Evolutionary conservation across 2,888 invertebrate genomes (phyloP), one percentile per base, ranked within the genome.

Genomic region (Orthonevra nobilis): DNA sequence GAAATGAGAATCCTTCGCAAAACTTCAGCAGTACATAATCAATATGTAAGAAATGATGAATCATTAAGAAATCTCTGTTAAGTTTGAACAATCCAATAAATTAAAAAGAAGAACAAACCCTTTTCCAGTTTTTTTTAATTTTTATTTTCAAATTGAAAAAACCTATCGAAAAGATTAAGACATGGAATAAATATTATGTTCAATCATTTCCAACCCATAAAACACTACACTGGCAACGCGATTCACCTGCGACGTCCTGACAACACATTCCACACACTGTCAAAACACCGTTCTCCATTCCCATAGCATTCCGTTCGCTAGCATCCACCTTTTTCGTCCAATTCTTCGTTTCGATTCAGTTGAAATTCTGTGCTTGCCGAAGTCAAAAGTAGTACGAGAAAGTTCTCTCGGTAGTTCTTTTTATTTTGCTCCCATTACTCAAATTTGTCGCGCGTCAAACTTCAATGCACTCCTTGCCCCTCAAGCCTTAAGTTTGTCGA

Each of bases 321-420:
- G 28, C 61, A 50, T 52, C 56, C 46, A 63, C 30, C 63, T 63
- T 48, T n/a, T 70, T 54, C 46, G 42, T 72, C 40, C 54, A 60
- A 73, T 42, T 79, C 54, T 52, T 26, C 15, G 48, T 68, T 79
- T 54, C 54, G 5, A 38, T 72, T 68, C 56, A 79, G 73, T 79
- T 61, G 42, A 61, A 79, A 36, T 79, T 79, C 34, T 68, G 34
- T 64, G 26, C 61, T 73, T 73, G 60, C 36, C 54, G 73, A 42
- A 73, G 56, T 58, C 7, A 9, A 50, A 20, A 66, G 60, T 56
- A 14, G 9, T 23, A 14, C n/a, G 14, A 42, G 34, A 38, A 66
- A 66, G 44, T 54, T 19, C 40, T 50, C 32, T 61, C 60, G 56
- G 61, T 61, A 50, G 46, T 69, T 75, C 17, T 63, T 40, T 60